A percentile compares a stretch with the other conserved stretches of the same genome.
Evolutionary conservation across 2,888 invertebrate genomes (phyloP).

Genomic region (Sphaeridia pumilis): DNA sequence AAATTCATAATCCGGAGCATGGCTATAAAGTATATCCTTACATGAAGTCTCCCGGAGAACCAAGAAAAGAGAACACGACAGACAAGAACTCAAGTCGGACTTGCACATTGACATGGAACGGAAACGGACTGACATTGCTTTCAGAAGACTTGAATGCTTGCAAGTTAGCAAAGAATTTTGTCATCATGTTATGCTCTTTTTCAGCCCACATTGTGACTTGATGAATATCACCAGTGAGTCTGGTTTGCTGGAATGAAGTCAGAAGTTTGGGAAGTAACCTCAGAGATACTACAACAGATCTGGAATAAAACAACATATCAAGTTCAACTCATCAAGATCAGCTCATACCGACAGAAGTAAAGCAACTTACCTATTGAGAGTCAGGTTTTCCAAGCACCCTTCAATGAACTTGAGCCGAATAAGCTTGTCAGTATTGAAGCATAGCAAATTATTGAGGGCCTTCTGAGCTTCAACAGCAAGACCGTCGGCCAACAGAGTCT

Average conservation of each 20-base stretch:
- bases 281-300: conserved; percentile 79
- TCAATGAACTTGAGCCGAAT: conserved; percentile 90
- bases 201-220: conserved; percentile 80
- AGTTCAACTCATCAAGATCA: not conserved
- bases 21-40: conserved; percentile 37
- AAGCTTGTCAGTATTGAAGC: conserved; percentile 78
- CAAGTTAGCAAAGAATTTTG: conserved; percentile 77
- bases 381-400: conserved; percentile 80
- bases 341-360: no score
- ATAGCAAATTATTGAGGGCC: conserved; percentile 73
- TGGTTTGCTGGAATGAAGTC: conserved; percentile 79
- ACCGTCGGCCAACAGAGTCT: conserved; percentile 78
- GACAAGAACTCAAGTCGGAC: conserved; percentile 83
- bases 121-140: conserved; percentile 46
- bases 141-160: conserved; percentile 54
- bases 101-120: conserved; percentile 76
- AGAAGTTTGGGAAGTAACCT: conserved; percentile 78
- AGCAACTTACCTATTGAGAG: conserved; percentile 56
- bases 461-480: conserved; percentile 88
- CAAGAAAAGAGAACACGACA: conserved; percentile 78
- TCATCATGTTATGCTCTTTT: conserved; percentile 82
- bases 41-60: conserved; percentile 79
- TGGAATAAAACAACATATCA: conserved; percentile 36
- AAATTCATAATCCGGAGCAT: conserved; percentile 1
- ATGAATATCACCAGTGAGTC: conserved; percentile 44